These are phyloP conservation scores for Lithobates sylvaticus DNA, from an alignment of 2,797 vertebrate species.

Conservation along the genomic window DNA sequence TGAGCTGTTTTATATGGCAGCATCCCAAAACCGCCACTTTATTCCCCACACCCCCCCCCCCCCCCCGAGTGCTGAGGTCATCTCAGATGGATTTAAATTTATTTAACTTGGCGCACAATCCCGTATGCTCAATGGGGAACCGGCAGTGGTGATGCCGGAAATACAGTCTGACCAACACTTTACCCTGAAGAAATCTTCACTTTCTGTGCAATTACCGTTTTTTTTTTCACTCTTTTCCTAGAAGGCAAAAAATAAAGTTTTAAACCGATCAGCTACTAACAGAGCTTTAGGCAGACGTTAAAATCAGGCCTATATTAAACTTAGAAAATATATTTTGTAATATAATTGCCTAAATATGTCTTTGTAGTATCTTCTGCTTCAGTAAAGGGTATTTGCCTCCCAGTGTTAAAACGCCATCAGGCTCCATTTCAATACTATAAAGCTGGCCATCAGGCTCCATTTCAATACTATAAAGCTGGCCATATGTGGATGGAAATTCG, in stretches of 20 bases:
- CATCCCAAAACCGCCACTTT: constrained; percentile 54
- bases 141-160: constrained; percentile 51
- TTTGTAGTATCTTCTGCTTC: too few species aligned
- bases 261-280: not conserved
- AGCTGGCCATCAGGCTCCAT: too few species aligned
- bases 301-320: too few species aligned
- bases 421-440: too few species aligned
- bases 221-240: constrained; percentile 12
- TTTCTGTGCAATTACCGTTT: not conserved
- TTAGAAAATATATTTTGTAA: too few species aligned
- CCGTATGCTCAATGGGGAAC: constrained; percentile 44
- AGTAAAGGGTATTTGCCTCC: too few species aligned
- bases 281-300: not conserved
- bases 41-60: constrained; percentile 30
- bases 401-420: too few species aligned
- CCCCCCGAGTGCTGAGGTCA: constrained; percentile 52
- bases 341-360: too few species aligned
- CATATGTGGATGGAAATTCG: too few species aligned
- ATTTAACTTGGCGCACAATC: constrained; percentile 54
- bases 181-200: constrained; percentile 21
- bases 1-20: constrained; percentile 59
- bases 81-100: constrained; percentile 57
- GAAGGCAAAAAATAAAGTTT: not conserved
- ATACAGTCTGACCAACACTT: constrained; percentile 6
- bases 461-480: too few species aligned